phyloP scores from a whole-genome alignment of 2,888 invertebrate genomes.

The Habroteleia sp. region DNA sequence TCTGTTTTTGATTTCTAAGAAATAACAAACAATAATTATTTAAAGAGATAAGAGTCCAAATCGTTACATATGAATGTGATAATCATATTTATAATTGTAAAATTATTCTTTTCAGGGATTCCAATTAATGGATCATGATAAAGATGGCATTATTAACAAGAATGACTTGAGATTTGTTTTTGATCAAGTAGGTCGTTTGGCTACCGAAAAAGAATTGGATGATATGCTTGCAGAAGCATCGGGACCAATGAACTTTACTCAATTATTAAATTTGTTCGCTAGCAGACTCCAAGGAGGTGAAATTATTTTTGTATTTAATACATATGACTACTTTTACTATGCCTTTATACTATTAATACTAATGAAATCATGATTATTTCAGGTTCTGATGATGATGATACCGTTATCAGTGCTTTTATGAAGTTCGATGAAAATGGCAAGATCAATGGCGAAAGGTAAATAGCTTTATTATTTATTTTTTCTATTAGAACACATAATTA shows the following conservation, averaged over 20 bases:
- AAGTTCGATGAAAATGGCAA: slow-evolving; percentile 89
- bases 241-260: slow-evolving; percentile 97
- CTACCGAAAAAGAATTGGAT: slow-evolving; percentile 94
- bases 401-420: slow-evolving; percentile 95
- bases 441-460: slow-evolving; percentile 93
- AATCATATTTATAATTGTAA: too few species aligned
- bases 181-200: slow-evolving; percentile 94
- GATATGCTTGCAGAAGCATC: slow-evolving; percentile 93
- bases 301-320: too few species aligned
- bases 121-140: slow-evolving; percentile 97
- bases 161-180: slow-evolving; percentile 94
- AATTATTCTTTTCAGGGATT: slow-evolving; percentile 92
- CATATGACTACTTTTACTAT: too few species aligned
- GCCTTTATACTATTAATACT: too few species aligned
- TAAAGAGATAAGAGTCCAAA: too few species aligned
- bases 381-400: slow-evolving; percentile 94
- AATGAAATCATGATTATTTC: too few species aligned
- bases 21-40: too few species aligned
- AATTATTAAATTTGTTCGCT: slow-evolving; percentile 94
- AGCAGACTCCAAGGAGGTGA: slow-evolving; percentile 92
- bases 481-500: too few species aligned
- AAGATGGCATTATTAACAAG: slow-evolving; percentile 94
- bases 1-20: too few species aligned
- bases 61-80: too few species aligned
- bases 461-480: too few species aligned